phyloP scores from a whole-genome alignment of 2,888 invertebrate genomes.

The Spodoptera littoralis region DNA sequence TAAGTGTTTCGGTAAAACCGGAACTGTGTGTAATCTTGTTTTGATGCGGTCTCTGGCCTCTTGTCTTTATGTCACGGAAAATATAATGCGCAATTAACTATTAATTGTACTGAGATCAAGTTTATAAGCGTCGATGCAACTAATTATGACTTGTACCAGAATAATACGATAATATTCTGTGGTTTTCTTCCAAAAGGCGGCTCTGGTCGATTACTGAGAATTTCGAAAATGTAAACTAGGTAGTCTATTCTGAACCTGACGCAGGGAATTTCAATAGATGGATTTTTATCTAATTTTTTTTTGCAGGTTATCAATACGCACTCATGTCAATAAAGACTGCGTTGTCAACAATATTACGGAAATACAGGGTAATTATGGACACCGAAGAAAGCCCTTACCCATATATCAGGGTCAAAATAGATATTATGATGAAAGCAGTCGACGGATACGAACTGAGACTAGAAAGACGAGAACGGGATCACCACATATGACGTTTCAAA shows the following conservation, averaged over 20 bases:
- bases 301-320: constrained; percentile 81
- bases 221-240: no score
- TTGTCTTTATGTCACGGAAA: constrained; percentile 7
- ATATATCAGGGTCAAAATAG: constrained; percentile 76
- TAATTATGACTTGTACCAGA: no score
- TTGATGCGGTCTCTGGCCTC: constrained; percentile 3
- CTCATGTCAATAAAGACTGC: constrained; percentile 81
- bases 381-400: constrained; percentile 68
- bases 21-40: constrained; percentile 12
- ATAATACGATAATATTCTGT: no score
- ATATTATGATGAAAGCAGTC: constrained; percentile 83
- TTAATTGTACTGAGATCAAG: no score
- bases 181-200: no score
- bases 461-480: constrained; percentile 59
- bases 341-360: constrained; percentile 68
- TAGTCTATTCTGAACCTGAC: no score
- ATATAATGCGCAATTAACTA: background rate
- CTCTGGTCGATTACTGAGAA: no score
- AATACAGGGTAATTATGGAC: constrained; percentile 70
- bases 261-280: no score
- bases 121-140: no score
- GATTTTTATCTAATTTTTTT: constrained; percentile 17
- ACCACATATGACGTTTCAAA: constrained; percentile 8
- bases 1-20: constrained; percentile 8
- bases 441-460: constrained; percentile 75